phyloP scores from a whole-genome alignment of 2,797 vertebrate genomes.

The Morus bassanus region DNA sequence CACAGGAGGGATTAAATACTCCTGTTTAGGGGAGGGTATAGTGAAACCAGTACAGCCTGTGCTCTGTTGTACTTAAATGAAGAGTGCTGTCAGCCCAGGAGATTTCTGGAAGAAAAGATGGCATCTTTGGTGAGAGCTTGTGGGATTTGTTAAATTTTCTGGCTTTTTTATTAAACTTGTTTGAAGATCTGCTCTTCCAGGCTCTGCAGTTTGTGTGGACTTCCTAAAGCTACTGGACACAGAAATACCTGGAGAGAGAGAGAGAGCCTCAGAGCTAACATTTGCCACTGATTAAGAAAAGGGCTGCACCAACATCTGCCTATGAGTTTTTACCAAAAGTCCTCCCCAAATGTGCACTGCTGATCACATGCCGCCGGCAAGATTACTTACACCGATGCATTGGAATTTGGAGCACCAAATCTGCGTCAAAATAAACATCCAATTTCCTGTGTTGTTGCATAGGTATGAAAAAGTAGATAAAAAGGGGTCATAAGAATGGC shows the following conservation, averaged over 20 bases:
- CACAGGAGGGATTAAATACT: not conserved
- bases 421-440: not conserved
- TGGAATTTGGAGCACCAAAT: not conserved
- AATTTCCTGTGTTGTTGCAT: not conserved
- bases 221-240: not conserved
- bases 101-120: not conserved
- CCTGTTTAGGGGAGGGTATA: not conserved
- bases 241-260: not conserved
- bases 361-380: not conserved
- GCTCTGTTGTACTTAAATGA: not conserved
- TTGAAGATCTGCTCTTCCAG: not conserved
- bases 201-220: not conserved
- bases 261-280: not conserved
- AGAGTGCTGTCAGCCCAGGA: not conserved
- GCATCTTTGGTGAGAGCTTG: not conserved
- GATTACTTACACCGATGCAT: too few species aligned
- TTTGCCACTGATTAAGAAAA: not conserved
- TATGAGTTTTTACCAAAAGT: not conserved
- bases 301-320: not conserved
- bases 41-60: not conserved
- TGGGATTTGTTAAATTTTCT: not conserved
- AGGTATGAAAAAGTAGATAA: not conserved
- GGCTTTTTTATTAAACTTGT: not conserved
- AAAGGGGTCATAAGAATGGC: not conserved
- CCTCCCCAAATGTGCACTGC: not conserved